phyloP scores from a whole-genome alignment of 2,888 invertebrate species.

The Therioaphis trifolii region DNA sequence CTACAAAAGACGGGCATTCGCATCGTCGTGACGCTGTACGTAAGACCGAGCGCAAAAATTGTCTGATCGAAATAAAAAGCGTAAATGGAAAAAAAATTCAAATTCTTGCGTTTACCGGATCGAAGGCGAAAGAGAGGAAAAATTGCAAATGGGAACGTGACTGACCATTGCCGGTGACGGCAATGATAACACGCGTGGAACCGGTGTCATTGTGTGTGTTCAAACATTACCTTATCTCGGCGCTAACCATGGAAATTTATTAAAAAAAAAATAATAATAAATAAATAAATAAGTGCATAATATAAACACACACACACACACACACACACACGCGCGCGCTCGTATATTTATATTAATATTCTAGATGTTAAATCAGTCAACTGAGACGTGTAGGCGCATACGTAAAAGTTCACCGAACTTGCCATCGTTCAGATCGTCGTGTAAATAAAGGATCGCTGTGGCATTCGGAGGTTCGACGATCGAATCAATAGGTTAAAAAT shows the following conservation, averaged over 20 bases:
- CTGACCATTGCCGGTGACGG: conserved; percentile 9
- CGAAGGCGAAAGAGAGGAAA: conserved; percentile 27
- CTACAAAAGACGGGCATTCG: not conserved
- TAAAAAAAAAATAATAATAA: not conserved
- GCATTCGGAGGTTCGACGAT: not conserved
- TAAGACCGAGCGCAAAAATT: not conserved
- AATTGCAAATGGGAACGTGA: conserved; percentile 49
- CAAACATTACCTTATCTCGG: conserved; percentile 23
- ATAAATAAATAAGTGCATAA: not conserved
- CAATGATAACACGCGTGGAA: conserved; percentile 38
- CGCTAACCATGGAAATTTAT: conserved; percentile 44
- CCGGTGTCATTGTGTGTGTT: conserved; percentile 9
- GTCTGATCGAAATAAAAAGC: not conserved
- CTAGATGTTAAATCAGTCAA: conserved; percentile 30
- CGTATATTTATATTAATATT: conserved; percentile 22
- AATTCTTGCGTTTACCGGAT: conserved; percentile 36
- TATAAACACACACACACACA: not conserved
- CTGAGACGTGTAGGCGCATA: conserved; percentile 19
- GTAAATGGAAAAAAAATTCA: not conserved
- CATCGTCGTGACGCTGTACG: conserved; percentile 36
- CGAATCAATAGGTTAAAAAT: not conserved
- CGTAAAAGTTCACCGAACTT: conserved; percentile 54
- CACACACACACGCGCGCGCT: not conserved
- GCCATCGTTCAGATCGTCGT: not conserved
- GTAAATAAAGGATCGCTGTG: not conserved